These are phyloP conservation scores for Pangasius mekongensis DNA, from an alignment of 2,797 vertebrate genomes.

Conservation along the genomic window DNA sequence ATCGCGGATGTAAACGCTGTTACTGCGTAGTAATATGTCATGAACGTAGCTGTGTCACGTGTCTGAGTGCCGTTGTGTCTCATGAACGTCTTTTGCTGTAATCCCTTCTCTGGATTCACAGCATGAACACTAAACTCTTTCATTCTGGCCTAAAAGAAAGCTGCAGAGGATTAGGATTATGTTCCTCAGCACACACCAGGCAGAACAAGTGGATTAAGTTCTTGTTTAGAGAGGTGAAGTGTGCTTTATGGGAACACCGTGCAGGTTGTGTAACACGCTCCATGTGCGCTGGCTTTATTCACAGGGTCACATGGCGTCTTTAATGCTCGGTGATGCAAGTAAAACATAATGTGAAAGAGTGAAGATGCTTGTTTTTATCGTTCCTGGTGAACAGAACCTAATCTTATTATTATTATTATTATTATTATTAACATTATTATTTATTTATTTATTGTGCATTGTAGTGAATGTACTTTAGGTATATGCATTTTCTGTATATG, in stretches of 20 bases:
- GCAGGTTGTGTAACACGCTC: slow-evolving; percentile 2
- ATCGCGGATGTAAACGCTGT: neutral
- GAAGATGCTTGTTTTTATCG: neutral
- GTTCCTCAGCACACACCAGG: slow-evolving; percentile 17
- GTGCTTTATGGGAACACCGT: neutral
- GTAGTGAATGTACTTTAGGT: neutral
- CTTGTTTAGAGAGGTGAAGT: neutral
- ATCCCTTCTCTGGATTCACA: neutral
- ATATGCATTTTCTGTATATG: neutral
- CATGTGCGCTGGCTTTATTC: neutral
- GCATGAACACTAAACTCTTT: slow-evolving; percentile 18
- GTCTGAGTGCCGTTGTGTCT: no score
- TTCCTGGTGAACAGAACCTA: neutral
- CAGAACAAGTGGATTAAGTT: slow-evolving; percentile 27
- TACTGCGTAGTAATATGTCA: neutral
- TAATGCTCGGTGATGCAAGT: neutral
- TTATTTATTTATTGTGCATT: no score
- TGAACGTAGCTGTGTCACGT: neutral
- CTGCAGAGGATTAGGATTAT: slow-evolving; percentile 47
- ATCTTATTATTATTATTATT: no score
- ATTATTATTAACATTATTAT: no score
- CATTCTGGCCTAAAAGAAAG: slow-evolving; percentile 19
- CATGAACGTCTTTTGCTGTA: neutral
- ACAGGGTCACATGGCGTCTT: neutral
- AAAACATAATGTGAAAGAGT: no score